phyloP scores from a whole-genome alignment of 2,888 invertebrate species.

The Hypercompe scribonia region DNA sequence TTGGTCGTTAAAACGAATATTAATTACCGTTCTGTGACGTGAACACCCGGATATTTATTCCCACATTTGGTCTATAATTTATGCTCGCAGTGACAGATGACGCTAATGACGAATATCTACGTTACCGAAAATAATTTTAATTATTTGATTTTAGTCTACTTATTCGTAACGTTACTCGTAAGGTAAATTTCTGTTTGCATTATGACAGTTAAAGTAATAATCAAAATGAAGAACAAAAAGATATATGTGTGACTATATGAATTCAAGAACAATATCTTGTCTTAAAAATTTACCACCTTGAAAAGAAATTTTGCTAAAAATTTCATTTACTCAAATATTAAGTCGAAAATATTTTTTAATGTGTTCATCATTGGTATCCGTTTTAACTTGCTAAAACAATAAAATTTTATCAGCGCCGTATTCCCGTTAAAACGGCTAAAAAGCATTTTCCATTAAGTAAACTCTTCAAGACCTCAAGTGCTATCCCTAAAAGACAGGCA shows the following conservation, averaged over 20 bases:
- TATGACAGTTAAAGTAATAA: not conserved
- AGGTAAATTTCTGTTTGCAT: not conserved
- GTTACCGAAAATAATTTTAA: slow-evolving; percentile 9
- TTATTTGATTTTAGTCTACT: not conserved
- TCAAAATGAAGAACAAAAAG: no score
- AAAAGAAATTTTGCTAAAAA: not conserved
- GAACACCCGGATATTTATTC: slow-evolving; percentile 31
- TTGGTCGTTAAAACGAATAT: slow-evolving; percentile 20
- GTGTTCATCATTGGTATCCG: not conserved
- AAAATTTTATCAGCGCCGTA: slow-evolving; percentile 26
- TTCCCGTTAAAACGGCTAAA: slow-evolving; percentile 49
- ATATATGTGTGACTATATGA: not conserved
- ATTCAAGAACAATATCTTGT: no score
- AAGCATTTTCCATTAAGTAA: slow-evolving; percentile 63
- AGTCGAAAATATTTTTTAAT: not conserved
- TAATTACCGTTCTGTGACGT: slow-evolving; percentile 35
- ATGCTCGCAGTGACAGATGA: slow-evolving; percentile 35
- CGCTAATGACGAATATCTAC: slow-evolving; percentile 36
- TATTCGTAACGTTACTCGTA: not conserved
- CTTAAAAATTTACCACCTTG: not conserved
- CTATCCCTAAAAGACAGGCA: slow-evolving; percentile 64
- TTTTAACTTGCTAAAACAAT: slow-evolving; percentile 3
- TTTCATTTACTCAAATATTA: not conserved
- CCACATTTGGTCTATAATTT: slow-evolving; percentile 40
- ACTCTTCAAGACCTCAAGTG: slow-evolving; percentile 66